phyloP scores from a whole-genome alignment of 2,888 invertebrate genomes.

The Halictus ligatus region DNA sequence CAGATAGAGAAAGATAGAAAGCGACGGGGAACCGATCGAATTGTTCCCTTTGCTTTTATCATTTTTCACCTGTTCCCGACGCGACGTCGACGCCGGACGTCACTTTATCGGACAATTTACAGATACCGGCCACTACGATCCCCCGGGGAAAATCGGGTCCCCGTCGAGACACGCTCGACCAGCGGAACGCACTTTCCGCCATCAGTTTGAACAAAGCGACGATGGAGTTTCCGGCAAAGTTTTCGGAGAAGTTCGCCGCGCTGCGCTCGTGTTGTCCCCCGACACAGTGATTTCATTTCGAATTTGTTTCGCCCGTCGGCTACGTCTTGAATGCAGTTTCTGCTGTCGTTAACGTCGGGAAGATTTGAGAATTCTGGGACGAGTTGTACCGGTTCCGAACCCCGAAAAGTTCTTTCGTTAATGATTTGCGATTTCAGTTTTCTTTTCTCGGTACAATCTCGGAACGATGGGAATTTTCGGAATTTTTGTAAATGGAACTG shows the following conservation, averaged over 20 bases:
- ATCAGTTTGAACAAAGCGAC: neutral
- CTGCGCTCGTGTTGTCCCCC: neutral
- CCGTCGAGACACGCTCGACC: neutral
- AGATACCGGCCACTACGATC: constrained; percentile 11
- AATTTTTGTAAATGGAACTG: neutral
- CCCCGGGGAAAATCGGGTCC: neutral
- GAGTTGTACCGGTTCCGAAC: neutral
- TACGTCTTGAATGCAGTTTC: neutral
- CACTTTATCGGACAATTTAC: constrained; percentile 38
- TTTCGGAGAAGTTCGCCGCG: neutral
- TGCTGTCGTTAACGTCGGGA: neutral
- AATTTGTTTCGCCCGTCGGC: neutral
- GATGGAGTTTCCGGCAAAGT: neutral
- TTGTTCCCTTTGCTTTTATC: constrained; percentile 7
- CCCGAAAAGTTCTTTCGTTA: neutral
- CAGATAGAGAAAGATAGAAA: neutral
- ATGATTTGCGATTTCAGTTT: neutral
- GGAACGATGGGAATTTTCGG: neutral
- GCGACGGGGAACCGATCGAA: constrained; percentile 7
- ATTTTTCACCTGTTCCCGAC: constrained; percentile 32
- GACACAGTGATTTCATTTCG: constrained; percentile 2
- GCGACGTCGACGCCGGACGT: constrained; percentile 14
- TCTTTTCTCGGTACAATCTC: neutral
- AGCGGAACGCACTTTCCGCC: neutral
- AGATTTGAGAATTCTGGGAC: neutral